Conservation (phyloP, 2,113 vertebrate genomes). For the Phalacrocorax brasilianus region DNA sequence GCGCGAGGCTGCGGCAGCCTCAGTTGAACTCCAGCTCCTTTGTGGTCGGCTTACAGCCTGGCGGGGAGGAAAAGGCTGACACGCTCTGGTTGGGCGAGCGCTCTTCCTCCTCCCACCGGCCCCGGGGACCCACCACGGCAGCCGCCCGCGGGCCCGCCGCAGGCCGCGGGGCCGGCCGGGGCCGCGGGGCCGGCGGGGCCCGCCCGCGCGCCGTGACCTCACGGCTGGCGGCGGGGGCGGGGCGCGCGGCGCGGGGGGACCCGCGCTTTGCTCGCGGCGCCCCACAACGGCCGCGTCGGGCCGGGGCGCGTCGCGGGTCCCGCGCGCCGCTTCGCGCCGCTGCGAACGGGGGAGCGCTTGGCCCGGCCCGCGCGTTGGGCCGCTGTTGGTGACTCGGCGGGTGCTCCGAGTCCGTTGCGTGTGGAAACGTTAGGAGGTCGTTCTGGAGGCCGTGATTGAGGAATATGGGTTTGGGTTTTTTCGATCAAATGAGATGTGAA, state of each 20-base stretch:
- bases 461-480: neutral
- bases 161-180: neutral
- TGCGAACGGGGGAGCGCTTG: too few species aligned
- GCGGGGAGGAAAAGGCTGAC: slow-evolving; percentile 52
- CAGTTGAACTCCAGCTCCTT: slow-evolving; percentile 75
- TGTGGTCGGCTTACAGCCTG: slow-evolving; percentile 79
- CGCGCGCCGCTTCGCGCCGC: too few species aligned
- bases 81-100: slow-evolving; percentile 71
- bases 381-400: too few species aligned
- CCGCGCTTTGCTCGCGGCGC: too few species aligned
- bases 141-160: slow-evolving; percentile 50
- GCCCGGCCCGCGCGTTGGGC: too few species aligned
- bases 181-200: neutral
- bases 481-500: neutral
- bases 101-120: slow-evolving; percentile 78
- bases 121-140: slow-evolving; percentile 77
- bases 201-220: neutral
- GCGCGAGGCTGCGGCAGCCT: slow-evolving; percentile 74
- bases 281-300: too few species aligned
- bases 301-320: too few species aligned
- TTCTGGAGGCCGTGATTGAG: neutral
- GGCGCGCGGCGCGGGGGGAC: too few species aligned
- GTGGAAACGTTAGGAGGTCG: too few species aligned
- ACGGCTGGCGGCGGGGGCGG: too few species aligned
- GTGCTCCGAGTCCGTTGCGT: too few species aligned